Evolutionary conservation across 1,140 invertebrate species (phyloP).

Genomic region (Zaprionus kolodkinae): DNA sequence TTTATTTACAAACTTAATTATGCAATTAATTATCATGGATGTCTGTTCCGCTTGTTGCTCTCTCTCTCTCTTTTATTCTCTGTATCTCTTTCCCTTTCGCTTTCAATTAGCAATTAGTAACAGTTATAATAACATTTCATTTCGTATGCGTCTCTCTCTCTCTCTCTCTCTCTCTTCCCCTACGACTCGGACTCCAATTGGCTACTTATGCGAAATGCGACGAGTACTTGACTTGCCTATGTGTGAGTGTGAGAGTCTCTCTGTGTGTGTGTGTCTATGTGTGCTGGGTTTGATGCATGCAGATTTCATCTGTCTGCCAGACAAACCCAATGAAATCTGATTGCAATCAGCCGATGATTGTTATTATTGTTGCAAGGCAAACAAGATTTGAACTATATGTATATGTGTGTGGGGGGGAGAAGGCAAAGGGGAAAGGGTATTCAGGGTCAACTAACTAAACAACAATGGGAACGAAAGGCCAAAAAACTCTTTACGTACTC

Average conservation of each 20-base stretch:
- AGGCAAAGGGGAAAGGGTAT: not conserved
- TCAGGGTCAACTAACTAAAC: not conserved
- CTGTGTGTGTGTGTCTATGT: not conserved
- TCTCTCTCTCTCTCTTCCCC: slow-evolving; percentile 16
- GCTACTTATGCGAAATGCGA: slow-evolving; percentile 62
- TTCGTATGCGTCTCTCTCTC: slow-evolving; percentile 20
- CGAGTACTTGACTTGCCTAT: slow-evolving; percentile 13
- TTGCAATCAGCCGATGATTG: slow-evolving; percentile 21
- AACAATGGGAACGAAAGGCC: slow-evolving; percentile 3
- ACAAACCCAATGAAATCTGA: slow-evolving; percentile 19
- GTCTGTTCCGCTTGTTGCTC: slow-evolving; percentile 29
- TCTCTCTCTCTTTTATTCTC: slow-evolving; percentile 4
- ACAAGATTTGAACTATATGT: slow-evolving; percentile 1
- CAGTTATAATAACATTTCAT: slow-evolving; percentile 64
- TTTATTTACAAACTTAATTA: slow-evolving; percentile 79
- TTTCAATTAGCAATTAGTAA: slow-evolving; percentile 74
- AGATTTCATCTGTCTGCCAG: slow-evolving; percentile 34
- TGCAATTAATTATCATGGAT: slow-evolving; percentile 66
- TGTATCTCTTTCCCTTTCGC: slow-evolving; percentile 13
- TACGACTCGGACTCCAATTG: slow-evolving; percentile 55
- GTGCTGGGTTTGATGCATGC: slow-evolving; percentile 24
- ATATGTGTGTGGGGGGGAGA: not conserved
- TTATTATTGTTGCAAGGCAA: slow-evolving; percentile 3
- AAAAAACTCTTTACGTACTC: slow-evolving; percentile 15
- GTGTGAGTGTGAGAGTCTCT: slow-evolving; percentile 11